Evolutionary conservation across 1,140 invertebrate genomes (phyloP).

Genomic region (Drosophila bipectinata): DNA sequence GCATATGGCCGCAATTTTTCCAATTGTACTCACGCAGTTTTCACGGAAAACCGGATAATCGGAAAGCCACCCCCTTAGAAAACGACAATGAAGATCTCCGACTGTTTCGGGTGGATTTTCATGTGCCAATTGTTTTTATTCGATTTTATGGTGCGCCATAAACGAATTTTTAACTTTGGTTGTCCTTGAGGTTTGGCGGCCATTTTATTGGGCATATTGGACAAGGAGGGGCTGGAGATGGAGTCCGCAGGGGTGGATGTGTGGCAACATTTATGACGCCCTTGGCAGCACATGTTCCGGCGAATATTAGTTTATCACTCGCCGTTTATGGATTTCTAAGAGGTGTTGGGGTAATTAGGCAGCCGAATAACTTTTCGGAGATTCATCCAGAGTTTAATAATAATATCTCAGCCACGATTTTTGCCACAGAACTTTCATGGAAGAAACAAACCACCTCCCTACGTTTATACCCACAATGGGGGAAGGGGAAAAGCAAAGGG

Average conservation of each 20-base stretch:
- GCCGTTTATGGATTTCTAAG: conserved; percentile 62
- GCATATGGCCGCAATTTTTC: conserved; percentile 58
- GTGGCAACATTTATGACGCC: conserved; percentile 53
- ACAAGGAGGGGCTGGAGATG: not conserved
- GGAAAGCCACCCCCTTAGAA: not conserved
- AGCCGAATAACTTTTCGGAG: conserved; percentile 28
- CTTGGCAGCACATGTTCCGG: conserved; percentile 31
- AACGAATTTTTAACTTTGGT: conserved; percentile 77
- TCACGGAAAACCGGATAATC: not conserved
- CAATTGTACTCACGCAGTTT: conserved; percentile 31
- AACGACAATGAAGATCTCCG: conserved; percentile 71
- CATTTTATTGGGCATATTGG: conserved; percentile 35
- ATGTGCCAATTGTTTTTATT: conserved; percentile 83
- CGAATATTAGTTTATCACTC: conserved; percentile 73
- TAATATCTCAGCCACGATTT: conserved; percentile 11
- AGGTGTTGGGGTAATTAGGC: conserved; percentile 42
- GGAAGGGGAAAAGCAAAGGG: conserved; percentile 35
- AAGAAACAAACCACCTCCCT: conserved; percentile 1
- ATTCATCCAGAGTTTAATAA: conserved; percentile 10
- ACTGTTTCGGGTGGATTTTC: conserved; percentile 52
- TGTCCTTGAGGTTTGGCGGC: conserved; percentile 57
- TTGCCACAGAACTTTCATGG: conserved; percentile 3
- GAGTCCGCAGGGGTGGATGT: not conserved
- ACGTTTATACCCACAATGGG: conserved; percentile 11
- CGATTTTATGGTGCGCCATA: conserved; percentile 75